Conservation (phyloP, 2,888 invertebrate species). For the Kuschelorhynchus macadamiae region DNA sequence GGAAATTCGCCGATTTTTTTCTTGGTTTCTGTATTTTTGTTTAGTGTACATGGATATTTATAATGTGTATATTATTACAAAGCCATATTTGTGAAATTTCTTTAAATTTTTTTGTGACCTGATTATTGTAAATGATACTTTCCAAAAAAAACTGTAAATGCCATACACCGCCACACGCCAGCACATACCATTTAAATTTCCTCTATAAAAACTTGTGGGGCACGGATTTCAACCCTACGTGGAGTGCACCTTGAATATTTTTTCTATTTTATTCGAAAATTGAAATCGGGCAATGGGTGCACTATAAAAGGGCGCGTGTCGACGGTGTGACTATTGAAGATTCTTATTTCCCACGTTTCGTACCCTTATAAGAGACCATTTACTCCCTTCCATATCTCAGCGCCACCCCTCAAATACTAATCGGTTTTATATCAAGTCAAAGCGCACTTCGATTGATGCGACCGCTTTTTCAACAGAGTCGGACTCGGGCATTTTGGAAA, state of each 20-base stretch:
- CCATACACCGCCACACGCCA: conserved; percentile 50
- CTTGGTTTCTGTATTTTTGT: no score
- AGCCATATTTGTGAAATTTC: no score
- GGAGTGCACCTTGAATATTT: conserved; percentile 23
- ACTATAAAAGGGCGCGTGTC: conserved; percentile 59
- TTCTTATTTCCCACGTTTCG: conserved; percentile 62
- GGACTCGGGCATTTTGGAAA: background rate
- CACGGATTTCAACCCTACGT: conserved; percentile 25
- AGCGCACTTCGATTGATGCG: conserved; percentile 14
- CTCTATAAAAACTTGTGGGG: conserved; percentile 1
- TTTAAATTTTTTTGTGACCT: no score
- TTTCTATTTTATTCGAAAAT: conserved; percentile 43
- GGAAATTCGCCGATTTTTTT: no score
- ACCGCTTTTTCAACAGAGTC: conserved; percentile 1
- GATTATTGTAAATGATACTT: background rate
- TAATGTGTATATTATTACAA: no score
- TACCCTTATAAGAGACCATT: conserved; percentile 48
- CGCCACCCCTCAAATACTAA: conserved; percentile 58
- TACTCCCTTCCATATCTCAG: conserved; percentile 52
- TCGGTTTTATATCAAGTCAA: conserved; percentile 56
- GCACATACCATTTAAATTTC: conserved; percentile 15
- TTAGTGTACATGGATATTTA: no score
- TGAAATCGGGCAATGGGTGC: conserved; percentile 39
- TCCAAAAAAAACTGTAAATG: conserved; percentile 2
- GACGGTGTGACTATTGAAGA: conserved; percentile 63